These are phyloP conservation scores for Channallabes apus DNA, from an alignment of 2,797 vertebrate species.

Conservation along the genomic window DNA sequence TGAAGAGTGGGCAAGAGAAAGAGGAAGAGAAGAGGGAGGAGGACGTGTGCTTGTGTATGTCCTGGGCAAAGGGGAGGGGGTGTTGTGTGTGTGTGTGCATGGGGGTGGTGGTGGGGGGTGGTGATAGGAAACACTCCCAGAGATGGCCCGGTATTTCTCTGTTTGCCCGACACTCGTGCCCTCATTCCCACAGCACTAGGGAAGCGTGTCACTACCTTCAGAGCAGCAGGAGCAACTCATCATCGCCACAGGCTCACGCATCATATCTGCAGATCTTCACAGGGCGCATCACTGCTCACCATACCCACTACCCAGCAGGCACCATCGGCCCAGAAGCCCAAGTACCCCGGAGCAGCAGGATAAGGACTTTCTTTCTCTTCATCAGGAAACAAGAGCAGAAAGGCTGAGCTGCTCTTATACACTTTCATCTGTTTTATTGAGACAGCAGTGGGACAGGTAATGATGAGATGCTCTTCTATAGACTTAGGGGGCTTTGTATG, in stretches of 20 bases:
- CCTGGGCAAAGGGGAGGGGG: conserved; percentile 43
- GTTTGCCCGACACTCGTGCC: conserved; percentile 40
- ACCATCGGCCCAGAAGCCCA: conserved; percentile 22
- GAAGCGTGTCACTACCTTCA: conserved; percentile 21
- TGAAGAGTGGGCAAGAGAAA: conserved; percentile 59
- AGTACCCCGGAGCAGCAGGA: conserved; percentile 29
- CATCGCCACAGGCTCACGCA: conserved; percentile 15
- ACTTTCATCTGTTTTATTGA: background rate
- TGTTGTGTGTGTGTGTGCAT: conserved; percentile 25
- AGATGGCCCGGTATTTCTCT: conserved; percentile 53
- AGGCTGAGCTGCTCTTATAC: background rate
- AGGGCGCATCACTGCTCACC: conserved; percentile 1
- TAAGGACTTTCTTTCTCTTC: conserved; percentile 31
- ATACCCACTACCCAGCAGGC: conserved; percentile 9
- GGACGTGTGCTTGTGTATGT: conserved; percentile 35
- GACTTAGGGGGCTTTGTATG: background rate
- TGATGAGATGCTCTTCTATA: conserved; percentile 8
- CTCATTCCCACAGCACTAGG: conserved; percentile 40
- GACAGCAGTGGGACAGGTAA: conserved; percentile 49
- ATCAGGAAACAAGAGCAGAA: conserved; percentile 19
- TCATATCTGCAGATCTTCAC: conserved; percentile 14
- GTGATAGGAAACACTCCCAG: conserved; percentile 46
- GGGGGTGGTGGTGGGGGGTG: background rate
- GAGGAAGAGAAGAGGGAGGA: conserved; percentile 54
- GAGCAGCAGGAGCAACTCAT: background rate